phyloP scores from a whole-genome alignment of 2,888 invertebrate species.

The Alloscopus bannaensis region DNA sequence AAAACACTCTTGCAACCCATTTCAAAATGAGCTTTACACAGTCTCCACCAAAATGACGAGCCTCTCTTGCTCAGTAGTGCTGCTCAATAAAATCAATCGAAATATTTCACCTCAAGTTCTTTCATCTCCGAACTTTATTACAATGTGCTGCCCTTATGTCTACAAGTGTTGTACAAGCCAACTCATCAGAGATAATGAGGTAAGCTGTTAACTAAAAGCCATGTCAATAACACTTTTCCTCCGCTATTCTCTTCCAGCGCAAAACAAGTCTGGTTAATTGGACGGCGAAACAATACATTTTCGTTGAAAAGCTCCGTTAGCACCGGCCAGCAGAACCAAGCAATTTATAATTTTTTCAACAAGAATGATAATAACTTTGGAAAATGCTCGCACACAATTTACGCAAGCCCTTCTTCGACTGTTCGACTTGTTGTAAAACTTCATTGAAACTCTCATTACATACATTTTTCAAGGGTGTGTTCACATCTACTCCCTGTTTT shows the following conservation, averaged over 20 bases:
- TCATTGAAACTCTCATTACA: conserved; percentile 23
- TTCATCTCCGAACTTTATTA: too few species aligned
- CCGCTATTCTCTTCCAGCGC: conserved; percentile 49
- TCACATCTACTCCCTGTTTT: conserved; percentile 28
- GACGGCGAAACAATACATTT: conserved; percentile 16
- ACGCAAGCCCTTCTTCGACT: not conserved
- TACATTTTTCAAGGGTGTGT: conserved; percentile 52
- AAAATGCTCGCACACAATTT: conserved; percentile 3
- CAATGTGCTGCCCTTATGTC: not conserved
- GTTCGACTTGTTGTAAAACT: not conserved
- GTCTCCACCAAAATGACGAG: not conserved
- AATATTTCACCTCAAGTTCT: conserved; percentile 17
- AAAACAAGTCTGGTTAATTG: conserved; percentile 49
- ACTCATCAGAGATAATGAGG: conserved; percentile 56
- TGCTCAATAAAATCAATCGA: conserved; percentile 56
- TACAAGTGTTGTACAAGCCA: too few species aligned
- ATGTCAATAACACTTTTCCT: conserved; percentile 40
- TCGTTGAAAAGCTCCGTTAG: too few species aligned
- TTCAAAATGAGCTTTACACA: not conserved
- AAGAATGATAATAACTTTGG: too few species aligned
- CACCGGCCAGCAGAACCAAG: too few species aligned
- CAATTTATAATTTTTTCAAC: too few species aligned
- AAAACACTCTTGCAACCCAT: too few species aligned
- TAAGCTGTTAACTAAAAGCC: conserved; percentile 55
- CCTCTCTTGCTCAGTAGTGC: not conserved